These are phyloP conservation scores for Varroa destructor DNA, from an alignment of 1,140 invertebrate genomes.

Conservation along the genomic window DNA sequence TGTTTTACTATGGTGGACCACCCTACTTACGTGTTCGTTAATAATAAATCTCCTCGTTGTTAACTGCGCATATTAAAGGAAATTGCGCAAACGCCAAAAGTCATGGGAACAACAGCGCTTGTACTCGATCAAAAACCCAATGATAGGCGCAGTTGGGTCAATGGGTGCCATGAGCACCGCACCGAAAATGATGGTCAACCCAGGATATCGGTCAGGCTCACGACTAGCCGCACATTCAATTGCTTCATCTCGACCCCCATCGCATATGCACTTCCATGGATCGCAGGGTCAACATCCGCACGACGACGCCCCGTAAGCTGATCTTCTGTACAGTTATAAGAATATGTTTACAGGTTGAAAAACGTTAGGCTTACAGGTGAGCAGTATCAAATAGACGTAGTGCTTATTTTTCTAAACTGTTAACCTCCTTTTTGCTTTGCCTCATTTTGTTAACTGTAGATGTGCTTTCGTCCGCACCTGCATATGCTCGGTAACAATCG, in stretches of 20 bases:
- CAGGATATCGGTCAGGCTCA: slow-evolving; percentile 11
- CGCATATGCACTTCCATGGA: slow-evolving; percentile 18
- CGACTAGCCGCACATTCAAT: slow-evolving; percentile 4
- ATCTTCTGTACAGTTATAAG: no score
- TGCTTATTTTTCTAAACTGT: no score
- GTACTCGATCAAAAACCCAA: slow-evolving; percentile 37
- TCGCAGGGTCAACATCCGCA: background rate
- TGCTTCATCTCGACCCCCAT: slow-evolving; percentile 9
- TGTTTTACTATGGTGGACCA: no score
- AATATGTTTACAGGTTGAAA: no score
- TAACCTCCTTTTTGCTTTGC: no score
- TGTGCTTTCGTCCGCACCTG: no score
- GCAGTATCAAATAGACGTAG: no score
- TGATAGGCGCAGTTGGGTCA: slow-evolving; percentile 32
- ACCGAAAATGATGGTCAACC: slow-evolving; percentile 21
- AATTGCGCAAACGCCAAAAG: slow-evolving; percentile 35
- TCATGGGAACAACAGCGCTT: slow-evolving; percentile 37
- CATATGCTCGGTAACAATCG: no score
- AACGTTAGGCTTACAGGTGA: no score
- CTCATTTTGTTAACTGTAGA: no score
- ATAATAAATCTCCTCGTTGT: no score
- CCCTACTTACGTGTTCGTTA: no score
- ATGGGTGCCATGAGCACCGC: background rate
- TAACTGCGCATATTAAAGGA: slow-evolving; percentile 31
- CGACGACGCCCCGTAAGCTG: slow-evolving; percentile 23